These are phyloP conservation scores for Pogonus chalceus DNA, from an alignment of 1,140 invertebrate genomes.

Conservation along the genomic window DNA sequence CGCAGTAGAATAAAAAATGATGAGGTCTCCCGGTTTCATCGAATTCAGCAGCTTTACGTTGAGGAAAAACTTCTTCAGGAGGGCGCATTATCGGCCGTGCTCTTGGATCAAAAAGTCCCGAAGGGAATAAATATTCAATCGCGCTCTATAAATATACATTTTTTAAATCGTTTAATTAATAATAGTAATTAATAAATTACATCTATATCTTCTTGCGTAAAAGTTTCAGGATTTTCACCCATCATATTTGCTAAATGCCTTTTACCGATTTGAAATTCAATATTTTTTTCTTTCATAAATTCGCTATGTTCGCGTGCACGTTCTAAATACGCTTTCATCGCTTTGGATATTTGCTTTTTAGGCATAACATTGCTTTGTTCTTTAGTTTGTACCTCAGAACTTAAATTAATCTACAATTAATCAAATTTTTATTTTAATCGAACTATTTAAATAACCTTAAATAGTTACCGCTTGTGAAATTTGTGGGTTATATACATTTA, in stretches of 20 bases:
- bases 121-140: slow-evolving; percentile 87
- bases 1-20: slow-evolving; percentile 85
- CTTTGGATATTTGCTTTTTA: slow-evolving; percentile 63
- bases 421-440: neutral
- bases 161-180: neutral
- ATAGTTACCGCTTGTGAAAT: neutral
- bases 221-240: slow-evolving; percentile 79
- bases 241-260: slow-evolving; percentile 97
- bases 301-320: slow-evolving; percentile 68
- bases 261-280: slow-evolving; percentile 84
- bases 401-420: neutral
- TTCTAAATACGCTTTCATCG: slow-evolving; percentile 81
- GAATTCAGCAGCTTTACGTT: slow-evolving; percentile 80
- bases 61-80: slow-evolving; percentile 77
- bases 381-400: neutral
- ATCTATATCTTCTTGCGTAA: slow-evolving; percentile 81
- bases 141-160: slow-evolving; percentile 52
- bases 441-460: neutral
- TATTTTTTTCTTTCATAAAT: slow-evolving; percentile 72
- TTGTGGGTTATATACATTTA: neutral
- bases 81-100: slow-evolving; percentile 80
- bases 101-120: slow-evolving; percentile 69
- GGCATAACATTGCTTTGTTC: neutral
- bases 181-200: slow-evolving; percentile 40
- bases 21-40: slow-evolving; percentile 77